A percentile compares a stretch with the other conserved stretches of the same genome.
Evolutionary conservation across 1,140 invertebrate species (phyloP).

Genomic region (Pseudomyrmex cubaensis): DNA sequence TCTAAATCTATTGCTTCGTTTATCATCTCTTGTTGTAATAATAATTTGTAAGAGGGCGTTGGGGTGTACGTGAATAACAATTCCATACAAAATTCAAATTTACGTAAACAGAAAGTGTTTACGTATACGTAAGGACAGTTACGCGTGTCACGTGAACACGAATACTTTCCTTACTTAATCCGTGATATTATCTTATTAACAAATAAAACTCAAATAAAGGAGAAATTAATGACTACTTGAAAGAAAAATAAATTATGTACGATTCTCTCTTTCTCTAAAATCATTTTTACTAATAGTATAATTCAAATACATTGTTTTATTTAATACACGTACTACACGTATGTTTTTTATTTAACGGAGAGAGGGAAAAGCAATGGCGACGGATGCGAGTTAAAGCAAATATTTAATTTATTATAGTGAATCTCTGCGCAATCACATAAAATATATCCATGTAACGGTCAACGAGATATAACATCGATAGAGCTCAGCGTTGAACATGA

Average conservation of each 20-base stretch:
- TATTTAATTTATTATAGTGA: constrained; percentile 76
- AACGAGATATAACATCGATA: constrained; percentile 74
- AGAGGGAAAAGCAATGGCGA: constrained; percentile 10
- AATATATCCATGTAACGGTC: constrained; percentile 80
- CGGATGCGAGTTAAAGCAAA: constrained; percentile 76
- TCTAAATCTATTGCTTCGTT: too few relatives aligned
- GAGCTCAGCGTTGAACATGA: constrained; percentile 45
- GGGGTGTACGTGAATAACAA: too few relatives aligned
- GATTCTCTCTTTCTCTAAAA: too few relatives aligned
- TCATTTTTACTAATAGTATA: background rate
- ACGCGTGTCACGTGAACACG: too few relatives aligned
- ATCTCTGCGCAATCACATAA: constrained; percentile 78
- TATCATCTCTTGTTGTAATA: too few relatives aligned
- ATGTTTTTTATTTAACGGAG: background rate
- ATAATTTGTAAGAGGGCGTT: too few relatives aligned
- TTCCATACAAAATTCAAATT: background rate
- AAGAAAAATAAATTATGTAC: too few relatives aligned
- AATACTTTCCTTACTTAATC: too few relatives aligned
- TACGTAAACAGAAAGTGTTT: background rate
- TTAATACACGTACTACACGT: background rate
- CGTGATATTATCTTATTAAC: too few relatives aligned
- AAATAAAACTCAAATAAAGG: background rate
- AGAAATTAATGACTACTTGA: background rate
- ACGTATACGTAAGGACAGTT: too few relatives aligned
- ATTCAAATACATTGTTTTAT: background rate